phyloP scores from a whole-genome alignment of 53 echinoderm and acorn worm genomes.

The Holothuria scabra region DNA sequence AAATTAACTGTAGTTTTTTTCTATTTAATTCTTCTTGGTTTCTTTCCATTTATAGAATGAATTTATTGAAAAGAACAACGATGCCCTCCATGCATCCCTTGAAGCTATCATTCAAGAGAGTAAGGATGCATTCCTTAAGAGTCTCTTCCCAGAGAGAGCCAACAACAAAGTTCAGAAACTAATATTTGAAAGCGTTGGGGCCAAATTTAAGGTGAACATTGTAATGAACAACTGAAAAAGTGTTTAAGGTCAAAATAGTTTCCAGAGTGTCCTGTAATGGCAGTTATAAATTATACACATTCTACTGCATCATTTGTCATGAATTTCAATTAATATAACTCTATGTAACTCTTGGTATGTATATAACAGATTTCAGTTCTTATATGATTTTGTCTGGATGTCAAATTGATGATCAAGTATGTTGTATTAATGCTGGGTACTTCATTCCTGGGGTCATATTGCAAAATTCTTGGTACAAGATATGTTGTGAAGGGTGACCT shows the following conservation, averaged over 20 bases:
- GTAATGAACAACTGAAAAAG: background rate
- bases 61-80: constrained; percentile 99
- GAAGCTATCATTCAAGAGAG: constrained; percentile 84
- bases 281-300: background rate
- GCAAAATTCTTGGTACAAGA: too few relatives aligned
- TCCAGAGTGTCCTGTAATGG: background rate
- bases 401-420: background rate
- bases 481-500: too few relatives aligned
- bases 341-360: too few relatives aligned
- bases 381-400: background rate
- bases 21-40: too few relatives aligned
- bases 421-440: too few relatives aligned
- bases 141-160: constrained; percentile 77
- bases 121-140: constrained; percentile 81
- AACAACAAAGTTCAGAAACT: constrained; percentile 82
- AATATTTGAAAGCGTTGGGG: constrained; percentile 94
- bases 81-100: constrained; percentile 93
- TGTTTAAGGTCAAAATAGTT: background rate
- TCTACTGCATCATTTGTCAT: too few relatives aligned
- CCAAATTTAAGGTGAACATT: constrained; percentile 87
- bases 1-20: too few relatives aligned
- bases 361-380: too few relatives aligned
- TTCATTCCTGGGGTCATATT: too few relatives aligned
- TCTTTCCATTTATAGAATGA: constrained; percentile 59
- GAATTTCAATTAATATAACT: too few relatives aligned